Evolutionary conservation across 2,797 vertebrate species (phyloP).

Genomic region (Tauraco hartlaubi): DNA sequence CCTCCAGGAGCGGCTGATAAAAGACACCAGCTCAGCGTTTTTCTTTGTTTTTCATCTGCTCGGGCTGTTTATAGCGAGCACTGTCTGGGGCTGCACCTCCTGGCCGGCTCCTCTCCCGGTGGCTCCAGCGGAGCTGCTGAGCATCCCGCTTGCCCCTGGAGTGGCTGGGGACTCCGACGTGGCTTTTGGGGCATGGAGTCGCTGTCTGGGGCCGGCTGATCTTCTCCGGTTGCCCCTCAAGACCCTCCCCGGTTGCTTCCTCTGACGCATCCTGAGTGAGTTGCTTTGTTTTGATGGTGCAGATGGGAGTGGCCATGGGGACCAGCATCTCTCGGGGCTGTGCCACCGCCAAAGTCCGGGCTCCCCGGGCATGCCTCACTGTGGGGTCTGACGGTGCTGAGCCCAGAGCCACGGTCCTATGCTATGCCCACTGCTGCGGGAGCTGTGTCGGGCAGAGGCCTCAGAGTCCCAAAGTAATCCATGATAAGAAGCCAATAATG

Average conservation of each 20-base stretch:
- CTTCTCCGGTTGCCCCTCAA: background rate
- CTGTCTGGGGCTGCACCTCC: background rate
- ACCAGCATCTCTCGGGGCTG: background rate
- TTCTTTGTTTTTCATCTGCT: constrained; percentile 67
- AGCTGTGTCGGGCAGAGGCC: background rate
- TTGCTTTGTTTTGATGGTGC: constrained; percentile 51
- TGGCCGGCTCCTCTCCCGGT: background rate
- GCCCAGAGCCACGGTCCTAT: background rate
- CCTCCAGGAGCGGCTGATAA: background rate
- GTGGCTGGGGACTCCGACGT: fast-evolving
- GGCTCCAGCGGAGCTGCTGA: background rate
- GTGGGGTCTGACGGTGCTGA: fast-evolving
- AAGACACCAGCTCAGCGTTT: constrained; percentile 68
- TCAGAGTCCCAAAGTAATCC: background rate
- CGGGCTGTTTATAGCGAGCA: constrained; percentile 10
- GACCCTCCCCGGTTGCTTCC: background rate
- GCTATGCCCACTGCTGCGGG: background rate
- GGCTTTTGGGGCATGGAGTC: background rate
- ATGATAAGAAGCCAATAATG: background rate
- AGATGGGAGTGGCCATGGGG: constrained; percentile 41
- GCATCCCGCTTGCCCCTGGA: background rate
- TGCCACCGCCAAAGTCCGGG: background rate
- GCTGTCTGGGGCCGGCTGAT: background rate
- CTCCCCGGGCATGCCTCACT: fast-evolving
- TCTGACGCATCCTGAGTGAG: background rate